Evolutionary conservation across 2,113 vertebrate genomes (phyloP).

Genomic region (Prolemur simus): DNA sequence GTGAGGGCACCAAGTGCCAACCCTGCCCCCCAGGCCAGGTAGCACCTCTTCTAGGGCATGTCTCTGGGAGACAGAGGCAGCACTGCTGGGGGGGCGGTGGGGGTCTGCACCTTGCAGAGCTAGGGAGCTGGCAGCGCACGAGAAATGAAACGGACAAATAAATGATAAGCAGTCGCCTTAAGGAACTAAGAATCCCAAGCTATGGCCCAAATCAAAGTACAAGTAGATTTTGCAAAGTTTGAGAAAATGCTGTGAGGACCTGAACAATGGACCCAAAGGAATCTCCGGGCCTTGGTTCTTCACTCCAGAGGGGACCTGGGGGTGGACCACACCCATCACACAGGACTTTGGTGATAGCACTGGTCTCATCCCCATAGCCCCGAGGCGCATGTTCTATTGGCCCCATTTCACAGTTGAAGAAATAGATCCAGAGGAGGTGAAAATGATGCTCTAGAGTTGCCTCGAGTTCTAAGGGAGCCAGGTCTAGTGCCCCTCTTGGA

Average conservation of each 20-base stretch:
- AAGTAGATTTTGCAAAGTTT: not conserved
- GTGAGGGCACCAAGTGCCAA: not conserved
- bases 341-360: not conserved
- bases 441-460: not conserved
- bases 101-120: not conserved
- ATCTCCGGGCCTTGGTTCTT: not conserved
- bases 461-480: not conserved
- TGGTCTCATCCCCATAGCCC: not conserved
- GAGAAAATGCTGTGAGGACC: not conserved
- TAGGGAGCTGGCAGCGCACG: not conserved
- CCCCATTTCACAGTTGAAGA: not conserved
- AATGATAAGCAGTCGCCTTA: not conserved
- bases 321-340: not conserved
- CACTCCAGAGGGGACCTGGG: not conserved
- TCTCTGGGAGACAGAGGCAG: accelerated
- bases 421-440: not conserved
- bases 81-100: not conserved
- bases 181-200: not conserved
- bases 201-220: not conserved
- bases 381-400: accelerated
- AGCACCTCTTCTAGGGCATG: not conserved
- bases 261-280: not conserved
- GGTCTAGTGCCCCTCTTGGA: not conserved
- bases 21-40: no score
- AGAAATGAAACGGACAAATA: not conserved